Conservation (phyloP, 2,113 vertebrate species). For the Chunga burmeisteri region DNA sequence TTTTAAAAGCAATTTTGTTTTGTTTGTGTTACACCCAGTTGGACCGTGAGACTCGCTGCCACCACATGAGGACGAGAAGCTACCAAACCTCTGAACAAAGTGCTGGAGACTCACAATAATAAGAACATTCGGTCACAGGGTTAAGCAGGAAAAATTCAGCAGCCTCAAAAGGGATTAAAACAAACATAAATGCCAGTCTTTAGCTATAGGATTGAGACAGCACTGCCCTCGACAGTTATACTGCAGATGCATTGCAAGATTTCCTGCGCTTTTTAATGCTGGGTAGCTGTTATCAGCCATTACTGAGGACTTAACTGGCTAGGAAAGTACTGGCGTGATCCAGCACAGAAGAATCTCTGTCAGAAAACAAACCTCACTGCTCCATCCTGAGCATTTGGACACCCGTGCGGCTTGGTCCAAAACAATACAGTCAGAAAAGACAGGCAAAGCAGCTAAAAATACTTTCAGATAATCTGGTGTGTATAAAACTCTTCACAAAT, state of each 20-base stretch:
- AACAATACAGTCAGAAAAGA: neutral
- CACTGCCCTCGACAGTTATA: neutral
- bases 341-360: neutral
- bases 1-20: neutral
- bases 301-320: neutral
- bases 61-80: neutral
- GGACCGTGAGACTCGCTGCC: neutral
- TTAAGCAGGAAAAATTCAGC: neutral
- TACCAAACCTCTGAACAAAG: neutral
- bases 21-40: neutral
- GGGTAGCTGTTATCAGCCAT: neutral
- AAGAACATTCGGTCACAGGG: neutral
- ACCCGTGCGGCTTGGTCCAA: rapidly evolving
- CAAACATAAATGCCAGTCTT: neutral
- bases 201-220: neutral
- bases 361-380: neutral
- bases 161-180: neutral
- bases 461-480: neutral
- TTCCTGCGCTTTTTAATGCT: neutral
- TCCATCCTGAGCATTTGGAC: neutral
- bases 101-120: neutral
- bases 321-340: neutral
- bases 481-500: neutral
- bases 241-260: rapidly evolving
- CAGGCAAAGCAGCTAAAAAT: neutral